Conservation (phyloP, 2,888 invertebrate genomes). For the Conus canariensis region DNA sequence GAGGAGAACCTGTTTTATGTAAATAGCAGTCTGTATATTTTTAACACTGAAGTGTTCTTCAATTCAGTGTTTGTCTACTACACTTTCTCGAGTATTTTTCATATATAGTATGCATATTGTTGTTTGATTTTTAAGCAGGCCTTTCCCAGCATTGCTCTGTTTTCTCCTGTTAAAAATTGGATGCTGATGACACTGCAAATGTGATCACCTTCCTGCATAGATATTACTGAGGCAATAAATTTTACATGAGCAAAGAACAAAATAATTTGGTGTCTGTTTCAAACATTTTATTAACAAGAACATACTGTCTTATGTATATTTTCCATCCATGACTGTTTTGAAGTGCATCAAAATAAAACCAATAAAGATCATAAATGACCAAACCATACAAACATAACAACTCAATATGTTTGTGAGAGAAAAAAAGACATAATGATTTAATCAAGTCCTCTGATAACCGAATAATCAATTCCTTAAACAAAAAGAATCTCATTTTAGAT, state of each 20-base stretch:
- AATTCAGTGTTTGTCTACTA: neutral
- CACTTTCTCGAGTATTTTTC: too few relatives aligned
- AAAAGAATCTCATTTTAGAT: too few relatives aligned
- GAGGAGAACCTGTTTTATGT: neutral
- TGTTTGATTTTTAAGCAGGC: neutral
- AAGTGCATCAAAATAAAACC: too few relatives aligned
- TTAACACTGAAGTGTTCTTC: neutral
- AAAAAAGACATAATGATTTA: too few relatives aligned
- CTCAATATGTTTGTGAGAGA: too few relatives aligned
- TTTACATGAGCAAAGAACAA: conserved; percentile 16
- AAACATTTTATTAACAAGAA: neutral
- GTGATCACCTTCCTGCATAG: neutral
- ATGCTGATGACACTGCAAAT: neutral
- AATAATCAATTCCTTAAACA: too few relatives aligned
- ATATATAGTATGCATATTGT: too few relatives aligned
- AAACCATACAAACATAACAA: too few relatives aligned
- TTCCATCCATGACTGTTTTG: neutral
- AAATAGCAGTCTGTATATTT: neutral
- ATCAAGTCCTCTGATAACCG: too few relatives aligned
- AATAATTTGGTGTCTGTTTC: neutral
- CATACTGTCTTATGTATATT: neutral
- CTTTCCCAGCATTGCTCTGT: neutral
- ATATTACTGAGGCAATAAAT: conserved; percentile 24
- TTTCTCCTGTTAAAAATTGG: neutral
- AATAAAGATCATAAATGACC: too few relatives aligned